Evolutionary conservation across 2,113 vertebrate species (phyloP).

Genomic region (Channa argus): DNA sequence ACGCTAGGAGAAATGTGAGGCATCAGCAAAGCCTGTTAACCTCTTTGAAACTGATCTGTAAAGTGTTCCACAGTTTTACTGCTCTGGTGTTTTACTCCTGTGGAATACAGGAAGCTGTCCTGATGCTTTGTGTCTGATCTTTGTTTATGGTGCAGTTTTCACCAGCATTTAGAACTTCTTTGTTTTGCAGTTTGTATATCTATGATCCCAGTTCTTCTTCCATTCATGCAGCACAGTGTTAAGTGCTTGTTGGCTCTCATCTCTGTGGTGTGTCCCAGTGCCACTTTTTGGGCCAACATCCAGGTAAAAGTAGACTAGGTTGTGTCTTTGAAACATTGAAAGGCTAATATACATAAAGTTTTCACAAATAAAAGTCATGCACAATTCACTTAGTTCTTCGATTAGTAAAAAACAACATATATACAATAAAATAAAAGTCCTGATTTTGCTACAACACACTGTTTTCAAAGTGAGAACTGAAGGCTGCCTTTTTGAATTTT

Average conservation of each 20-base stretch:
- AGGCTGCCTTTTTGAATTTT: conserved; percentile 19
- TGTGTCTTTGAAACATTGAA: not conserved
- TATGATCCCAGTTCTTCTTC: not conserved
- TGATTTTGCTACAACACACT: conserved; percentile 1
- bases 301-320: not conserved
- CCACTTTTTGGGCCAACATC: not conserved
- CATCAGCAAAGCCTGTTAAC: not conserved
- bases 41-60: not conserved
- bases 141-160: conserved; percentile 31
- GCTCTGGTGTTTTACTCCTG: conserved; percentile 18
- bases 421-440: conserved; percentile 16
- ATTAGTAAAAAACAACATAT: no score
- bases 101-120: conserved; percentile 8
- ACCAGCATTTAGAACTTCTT: conserved; percentile 27
- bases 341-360: not conserved
- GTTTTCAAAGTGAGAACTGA: conserved; percentile 19
- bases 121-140: conserved; percentile 18
- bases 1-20: not conserved
- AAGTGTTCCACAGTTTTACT: conserved; percentile 9
- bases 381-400: conserved; percentile 11
- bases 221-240: no score
- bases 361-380: not conserved
- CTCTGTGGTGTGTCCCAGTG: no score
- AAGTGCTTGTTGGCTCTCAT: no score
- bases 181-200: not conserved